Base-by-base conservation (phyloP, 2,797 vertebrate genomes). In the Odontamblyopus rebecca region DNA sequence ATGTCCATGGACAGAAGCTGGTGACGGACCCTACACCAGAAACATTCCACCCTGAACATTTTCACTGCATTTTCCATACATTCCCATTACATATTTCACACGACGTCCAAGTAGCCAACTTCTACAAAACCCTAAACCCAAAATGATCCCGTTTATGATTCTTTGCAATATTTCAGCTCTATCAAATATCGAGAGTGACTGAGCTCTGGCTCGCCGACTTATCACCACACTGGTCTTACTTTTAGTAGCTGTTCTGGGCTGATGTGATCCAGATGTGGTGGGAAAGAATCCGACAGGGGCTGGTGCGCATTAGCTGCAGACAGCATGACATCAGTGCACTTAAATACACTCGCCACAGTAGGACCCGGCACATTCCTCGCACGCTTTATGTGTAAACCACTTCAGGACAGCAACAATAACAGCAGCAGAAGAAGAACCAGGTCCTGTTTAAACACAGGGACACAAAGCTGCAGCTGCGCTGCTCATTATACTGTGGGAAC, bases 221-320 rank as follows among this genome's bases (percentile, higher is more conserved):
- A 90, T 89, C 89, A 88, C 88, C 89, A 85, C 85, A 82, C 73
- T 73, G 71, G 79, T 72, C 82, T 86, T 89, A 91, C 90, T 92
- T 92, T 92, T 91, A 90, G 88, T 88, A 73, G 82, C 86, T 83
- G 83, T 87, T 73, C 88, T 85, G 79, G 79, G 86, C 89, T 91
- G 78, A 92, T 91, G 86, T 77, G 80, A 89, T 90, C 90, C 91
- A 92, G 90, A 91, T 93, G 90, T 82, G 78, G 69, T 3, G 79
- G 68, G 61, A 78, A 88, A 73, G 83, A 85, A 83, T 83, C 77
- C 81, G 83, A 90, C 87, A 87, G 87, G 77, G 67, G 38, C 88
- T 89, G 88, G 79, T 91, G 89, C 85, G 82, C 71, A 84, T 93
- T 89, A 87, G 73, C 83, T 67, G 76, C 80, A 86, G 84, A 85